Conservation (phyloP, 2,113 vertebrate species). For the Hippolais icterina region DNA sequence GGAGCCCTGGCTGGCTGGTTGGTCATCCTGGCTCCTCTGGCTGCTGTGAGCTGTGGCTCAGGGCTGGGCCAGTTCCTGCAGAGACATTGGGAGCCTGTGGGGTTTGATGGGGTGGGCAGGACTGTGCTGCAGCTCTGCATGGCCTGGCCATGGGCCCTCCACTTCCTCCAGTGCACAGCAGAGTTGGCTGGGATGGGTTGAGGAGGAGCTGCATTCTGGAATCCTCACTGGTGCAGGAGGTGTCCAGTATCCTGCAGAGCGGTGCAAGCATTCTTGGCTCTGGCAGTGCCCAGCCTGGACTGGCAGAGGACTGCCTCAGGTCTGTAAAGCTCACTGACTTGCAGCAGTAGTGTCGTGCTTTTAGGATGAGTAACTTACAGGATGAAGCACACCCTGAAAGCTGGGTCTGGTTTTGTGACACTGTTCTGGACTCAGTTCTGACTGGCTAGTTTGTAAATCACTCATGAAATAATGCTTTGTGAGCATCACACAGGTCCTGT, state of each 20-base stretch:
- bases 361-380: background rate
- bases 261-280: background rate
- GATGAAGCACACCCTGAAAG: background rate
- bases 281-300: background rate
- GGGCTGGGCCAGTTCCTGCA: background rate
- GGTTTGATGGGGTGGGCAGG: background rate
- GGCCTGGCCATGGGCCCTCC: background rate
- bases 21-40: background rate
- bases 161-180: background rate
- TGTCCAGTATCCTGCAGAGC: background rate
- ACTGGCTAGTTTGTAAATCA: background rate
- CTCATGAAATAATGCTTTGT: background rate
- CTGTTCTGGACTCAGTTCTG: background rate
- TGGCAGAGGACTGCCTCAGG: background rate
- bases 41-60: background rate
- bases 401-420: background rate
- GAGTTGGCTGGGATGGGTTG: background rate
- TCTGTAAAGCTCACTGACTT: background rate
- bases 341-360: background rate
- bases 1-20: background rate
- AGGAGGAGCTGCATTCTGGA: background rate
- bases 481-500: background rate
- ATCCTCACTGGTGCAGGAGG: accelerated
- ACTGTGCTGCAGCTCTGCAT: background rate
- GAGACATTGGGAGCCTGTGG: background rate